Conservation (phyloP, 2,888 invertebrate genomes). For the Sarcophaga carnaria region DNA sequence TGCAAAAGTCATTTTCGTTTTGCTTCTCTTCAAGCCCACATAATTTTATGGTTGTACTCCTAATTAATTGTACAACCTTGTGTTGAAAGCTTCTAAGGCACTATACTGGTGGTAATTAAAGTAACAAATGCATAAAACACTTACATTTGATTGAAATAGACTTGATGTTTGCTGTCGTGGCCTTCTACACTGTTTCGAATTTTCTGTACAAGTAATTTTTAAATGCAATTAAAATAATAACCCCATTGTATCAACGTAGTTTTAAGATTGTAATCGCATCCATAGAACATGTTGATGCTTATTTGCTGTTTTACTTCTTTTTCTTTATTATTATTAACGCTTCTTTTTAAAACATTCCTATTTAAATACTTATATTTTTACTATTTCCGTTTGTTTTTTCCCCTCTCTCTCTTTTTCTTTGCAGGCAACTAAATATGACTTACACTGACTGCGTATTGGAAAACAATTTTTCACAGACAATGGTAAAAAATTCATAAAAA, state of each 20-base stretch:
- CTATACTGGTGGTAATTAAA: too few relatives aligned
- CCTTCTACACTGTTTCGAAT: too few relatives aligned
- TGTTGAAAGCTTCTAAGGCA: too few relatives aligned
- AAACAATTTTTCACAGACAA: constrained; percentile 65
- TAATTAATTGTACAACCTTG: too few relatives aligned
- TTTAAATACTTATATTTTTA: constrained; percentile 24
- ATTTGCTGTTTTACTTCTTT: not conserved
- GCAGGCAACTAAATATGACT: constrained; percentile 61
- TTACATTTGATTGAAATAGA: too few relatives aligned
- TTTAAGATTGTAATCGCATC: constrained; percentile 40
- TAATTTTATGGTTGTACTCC: too few relatives aligned
- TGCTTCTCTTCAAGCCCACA: too few relatives aligned
- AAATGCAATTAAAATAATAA: too few relatives aligned
- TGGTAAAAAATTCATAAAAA: constrained; percentile 38
- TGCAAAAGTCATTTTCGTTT: too few relatives aligned
- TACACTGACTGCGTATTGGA: constrained; percentile 30
- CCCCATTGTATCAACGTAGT: not conserved
- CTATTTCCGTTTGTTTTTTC: constrained; percentile 33
- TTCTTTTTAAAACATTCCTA: not conserved
- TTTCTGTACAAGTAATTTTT: too few relatives aligned
- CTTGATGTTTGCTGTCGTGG: too few relatives aligned
- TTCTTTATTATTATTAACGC: not conserved
- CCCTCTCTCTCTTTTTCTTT: constrained; percentile 58
- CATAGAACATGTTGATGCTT: not conserved
- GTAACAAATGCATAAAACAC: too few relatives aligned